Evolutionary conservation across 2,113 vertebrate genomes (phyloP).

Genomic region (Myotis lucifugus): DNA sequence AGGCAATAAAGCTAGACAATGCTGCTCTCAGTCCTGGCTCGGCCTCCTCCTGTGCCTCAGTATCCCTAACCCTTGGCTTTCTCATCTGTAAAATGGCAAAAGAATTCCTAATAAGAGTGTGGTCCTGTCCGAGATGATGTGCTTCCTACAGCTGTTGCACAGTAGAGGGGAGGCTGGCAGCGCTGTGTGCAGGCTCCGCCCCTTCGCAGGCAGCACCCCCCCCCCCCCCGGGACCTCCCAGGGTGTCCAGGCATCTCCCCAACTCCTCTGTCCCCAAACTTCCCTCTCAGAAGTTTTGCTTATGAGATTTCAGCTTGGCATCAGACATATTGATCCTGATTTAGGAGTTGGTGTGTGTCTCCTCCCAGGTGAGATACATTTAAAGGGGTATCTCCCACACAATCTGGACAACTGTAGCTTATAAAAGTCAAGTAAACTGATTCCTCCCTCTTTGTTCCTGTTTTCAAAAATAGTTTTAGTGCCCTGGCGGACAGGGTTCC

Average conservation of each 20-base stretch:
- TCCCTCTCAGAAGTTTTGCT: not conserved
- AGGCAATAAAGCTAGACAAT: not conserved
- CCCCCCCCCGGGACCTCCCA: not conserved
- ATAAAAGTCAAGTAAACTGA: not conserved
- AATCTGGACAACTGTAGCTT: not conserved
- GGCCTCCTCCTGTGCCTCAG: not conserved
- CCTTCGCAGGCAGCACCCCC: not conserved
- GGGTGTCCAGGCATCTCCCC: not conserved
- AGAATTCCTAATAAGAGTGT: too few relatives aligned
- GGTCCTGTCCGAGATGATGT: not conserved
- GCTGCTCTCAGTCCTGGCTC: not conserved
- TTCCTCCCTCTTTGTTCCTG: not conserved
- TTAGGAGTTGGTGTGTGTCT: not conserved
- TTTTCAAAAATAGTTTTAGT: not conserved
- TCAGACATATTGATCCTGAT: not conserved
- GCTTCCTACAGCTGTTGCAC: too few relatives aligned
- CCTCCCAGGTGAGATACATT: not conserved
- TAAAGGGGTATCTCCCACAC: not conserved
- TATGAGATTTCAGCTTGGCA: not conserved
- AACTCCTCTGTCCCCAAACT: not conserved
- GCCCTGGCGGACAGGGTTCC: too few relatives aligned
- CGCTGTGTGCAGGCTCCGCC: too few relatives aligned
- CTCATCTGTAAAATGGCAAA: not conserved
- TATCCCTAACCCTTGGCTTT: not conserved
- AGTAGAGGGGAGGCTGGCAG: not conserved